Evolutionary conservation across 2,113 vertebrate species (phyloP).

Genomic region (Gobius niger): DNA sequence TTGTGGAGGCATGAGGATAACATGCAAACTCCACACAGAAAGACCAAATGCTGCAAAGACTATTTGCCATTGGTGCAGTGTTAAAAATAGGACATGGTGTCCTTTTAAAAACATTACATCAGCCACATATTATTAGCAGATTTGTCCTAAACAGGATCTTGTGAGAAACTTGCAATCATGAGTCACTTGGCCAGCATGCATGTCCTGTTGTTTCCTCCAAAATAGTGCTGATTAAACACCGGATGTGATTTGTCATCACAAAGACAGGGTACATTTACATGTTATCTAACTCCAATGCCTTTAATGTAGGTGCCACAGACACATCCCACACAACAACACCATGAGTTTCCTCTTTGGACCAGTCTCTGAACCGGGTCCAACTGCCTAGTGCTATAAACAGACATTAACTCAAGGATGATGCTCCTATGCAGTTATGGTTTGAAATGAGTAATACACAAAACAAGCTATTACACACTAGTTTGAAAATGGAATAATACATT

Average conservation of each 20-base stretch:
- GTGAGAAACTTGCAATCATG: not conserved
- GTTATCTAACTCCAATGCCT: conserved; percentile 18
- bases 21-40: too few relatives aligned
- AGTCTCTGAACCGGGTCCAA: conserved; percentile 15
- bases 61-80: too few relatives aligned
- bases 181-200: not conserved
- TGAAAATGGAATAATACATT: not conserved
- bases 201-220: not conserved
- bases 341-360: conserved; percentile 25
- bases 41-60: too few relatives aligned
- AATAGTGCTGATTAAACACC: conserved; percentile 3
- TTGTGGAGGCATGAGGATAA: too few relatives aligned
- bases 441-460: not conserved
- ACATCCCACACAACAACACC: conserved; percentile 32
- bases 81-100: not conserved
- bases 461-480: not conserved
- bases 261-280: conserved; percentile 2
- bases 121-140: not conserved
- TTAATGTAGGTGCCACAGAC: conserved; percentile 21
- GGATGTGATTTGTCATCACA: not conserved
- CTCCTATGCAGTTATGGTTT: too few relatives aligned
- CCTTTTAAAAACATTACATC: not conserved
- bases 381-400: conserved; percentile 12
- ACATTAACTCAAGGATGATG: not conserved
- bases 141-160: not conserved